A percentile compares a stretch with the other conserved stretches of the same genome.
These are phyloP conservation scores for Mnemiopsis leidyi DNA, from an alignment of 37 sponge, comb jelly and placozoan genomes.

Conservation along the genomic window DNA sequence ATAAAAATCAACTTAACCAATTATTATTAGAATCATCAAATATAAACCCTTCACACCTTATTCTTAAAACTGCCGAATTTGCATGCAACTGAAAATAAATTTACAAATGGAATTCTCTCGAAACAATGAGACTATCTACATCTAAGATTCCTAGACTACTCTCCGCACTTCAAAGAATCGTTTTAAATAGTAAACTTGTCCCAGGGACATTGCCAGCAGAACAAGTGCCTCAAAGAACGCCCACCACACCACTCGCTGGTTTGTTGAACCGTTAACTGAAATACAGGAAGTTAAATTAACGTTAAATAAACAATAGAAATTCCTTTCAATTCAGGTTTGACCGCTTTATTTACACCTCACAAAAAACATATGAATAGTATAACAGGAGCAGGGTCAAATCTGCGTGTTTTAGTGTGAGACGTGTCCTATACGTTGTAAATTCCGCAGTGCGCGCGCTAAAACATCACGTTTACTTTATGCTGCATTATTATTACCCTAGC, in stretches of 20 bases:
- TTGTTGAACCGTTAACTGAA: slow-evolving; percentile 96
- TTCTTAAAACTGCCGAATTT: not conserved
- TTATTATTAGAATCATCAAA: too few species aligned
- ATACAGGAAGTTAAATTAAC: not conserved
- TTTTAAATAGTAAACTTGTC: slow-evolving; percentile 98
- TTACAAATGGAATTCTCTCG: not conserved
- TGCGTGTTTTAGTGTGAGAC: not conserved
- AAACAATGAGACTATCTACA: not conserved
- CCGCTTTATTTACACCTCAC: too few species aligned
- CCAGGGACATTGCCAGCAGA: slow-evolving; percentile 88
- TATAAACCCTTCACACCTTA: not conserved
- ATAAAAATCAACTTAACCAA: too few species aligned
- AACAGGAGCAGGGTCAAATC: too few species aligned
- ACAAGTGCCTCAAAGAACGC: slow-evolving; percentile 93
- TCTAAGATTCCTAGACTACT: slow-evolving; percentile 73
- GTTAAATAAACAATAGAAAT: not conserved
- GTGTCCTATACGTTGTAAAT: not conserved
- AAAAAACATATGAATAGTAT: too few species aligned
- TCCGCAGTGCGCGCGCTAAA: too few species aligned
- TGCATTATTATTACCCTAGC: too few species aligned
- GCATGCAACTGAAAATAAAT: not conserved
- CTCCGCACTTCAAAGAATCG: slow-evolving; percentile 97
- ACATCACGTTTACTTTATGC: too few species aligned
- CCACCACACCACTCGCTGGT: slow-evolving; percentile 99
- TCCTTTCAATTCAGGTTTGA: too few species aligned